Conservation (phyloP, 2,888 invertebrate genomes). For the Pterostichus madidus region DNA sequence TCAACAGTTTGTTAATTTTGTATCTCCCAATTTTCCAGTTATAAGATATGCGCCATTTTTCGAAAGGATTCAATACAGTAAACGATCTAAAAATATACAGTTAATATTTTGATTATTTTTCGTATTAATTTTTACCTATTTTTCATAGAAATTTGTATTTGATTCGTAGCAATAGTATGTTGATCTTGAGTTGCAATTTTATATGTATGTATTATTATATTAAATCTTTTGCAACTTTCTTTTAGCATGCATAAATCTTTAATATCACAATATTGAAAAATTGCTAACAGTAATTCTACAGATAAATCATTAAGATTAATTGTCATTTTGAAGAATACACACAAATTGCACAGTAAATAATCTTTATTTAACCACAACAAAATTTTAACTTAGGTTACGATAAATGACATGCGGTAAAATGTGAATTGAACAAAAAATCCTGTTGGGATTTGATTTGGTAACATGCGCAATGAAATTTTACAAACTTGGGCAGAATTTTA, state of each 20-base stretch:
- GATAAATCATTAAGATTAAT: conserved; percentile 42
- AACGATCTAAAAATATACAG: conserved; percentile 71
- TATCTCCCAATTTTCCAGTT: conserved; percentile 81
- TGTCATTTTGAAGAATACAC: conserved; percentile 33
- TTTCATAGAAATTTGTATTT: conserved; percentile 67
- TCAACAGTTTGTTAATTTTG: conserved; percentile 76
- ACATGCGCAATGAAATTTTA: too few relatives aligned
- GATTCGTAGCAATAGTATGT: conserved; percentile 69
- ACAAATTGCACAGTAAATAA: too few relatives aligned
- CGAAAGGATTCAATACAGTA: conserved; percentile 73
- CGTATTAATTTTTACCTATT: conserved; percentile 67
- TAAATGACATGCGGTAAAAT: too few relatives aligned
- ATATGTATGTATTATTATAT: conserved; percentile 42
- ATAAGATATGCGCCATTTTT: conserved; percentile 76
- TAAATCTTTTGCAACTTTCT: conserved; percentile 53
- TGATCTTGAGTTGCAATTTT: conserved; percentile 33
- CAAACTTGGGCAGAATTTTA: too few relatives aligned
- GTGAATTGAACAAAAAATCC: too few relatives aligned
- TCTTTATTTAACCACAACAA: too few relatives aligned
- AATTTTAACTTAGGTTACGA: background rate
- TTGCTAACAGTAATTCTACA: conserved; percentile 52
- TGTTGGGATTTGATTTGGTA: too few relatives aligned
- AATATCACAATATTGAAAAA: conserved; percentile 59
- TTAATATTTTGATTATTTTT: background rate
- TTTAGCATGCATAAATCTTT: conserved; percentile 55